Base-by-base conservation (phyloP, 2,888 invertebrate genomes). In the Scaptomyza polygonia region DNA sequence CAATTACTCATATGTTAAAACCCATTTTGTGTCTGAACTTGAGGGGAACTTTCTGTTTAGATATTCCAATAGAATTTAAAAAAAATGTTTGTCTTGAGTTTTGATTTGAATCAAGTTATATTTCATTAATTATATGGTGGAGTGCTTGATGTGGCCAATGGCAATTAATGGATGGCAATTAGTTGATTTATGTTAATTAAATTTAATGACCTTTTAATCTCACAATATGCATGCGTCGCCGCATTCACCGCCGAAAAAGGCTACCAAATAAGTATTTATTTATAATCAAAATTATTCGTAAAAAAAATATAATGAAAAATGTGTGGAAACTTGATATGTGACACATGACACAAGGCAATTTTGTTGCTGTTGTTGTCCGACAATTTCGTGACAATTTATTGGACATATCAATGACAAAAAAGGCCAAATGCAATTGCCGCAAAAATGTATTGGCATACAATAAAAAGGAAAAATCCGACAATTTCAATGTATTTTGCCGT, bases 371-470 rank as follows among this genome's bases (percentile, higher is more conserved):
- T 48, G 42, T 32, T 39, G 64, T 47, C 30, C 25, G 53, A 68
- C 79, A 79, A 68, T 77, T 77, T 74, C 86, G 86, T 87, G 83
- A 85, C 88, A 84, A 84, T 84, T 87, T 84, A 85, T 85, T 82
- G 76, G 69, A 73, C 84, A 77, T 62, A 83, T 88, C 83, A 67
- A 71, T 80, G 86, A 73, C 86, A 62, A 63, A 76, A 72, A 83
- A 75, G 67, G 68, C 59, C 57, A 70, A 66, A 70, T 79, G 78
- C 87, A 77, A 77, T 86, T 72, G 77, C 65, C 45, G 66, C 67
- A 49, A 72, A 70, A 39, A 39, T 77, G 53, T 79, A 75, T 76
- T 77, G 54, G 56, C 52, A 66, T 29, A 67, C 30, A 30, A 14
- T 16, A 47, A 47, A 47, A n/a, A n/a, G n/a, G n/a, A n/a, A n/a